A percentile compares a stretch with the other conserved stretches of the same genome.
phyloP scores from a whole-genome alignment of 2,888 invertebrate species.

The Agrilus biguttatus region DNA sequence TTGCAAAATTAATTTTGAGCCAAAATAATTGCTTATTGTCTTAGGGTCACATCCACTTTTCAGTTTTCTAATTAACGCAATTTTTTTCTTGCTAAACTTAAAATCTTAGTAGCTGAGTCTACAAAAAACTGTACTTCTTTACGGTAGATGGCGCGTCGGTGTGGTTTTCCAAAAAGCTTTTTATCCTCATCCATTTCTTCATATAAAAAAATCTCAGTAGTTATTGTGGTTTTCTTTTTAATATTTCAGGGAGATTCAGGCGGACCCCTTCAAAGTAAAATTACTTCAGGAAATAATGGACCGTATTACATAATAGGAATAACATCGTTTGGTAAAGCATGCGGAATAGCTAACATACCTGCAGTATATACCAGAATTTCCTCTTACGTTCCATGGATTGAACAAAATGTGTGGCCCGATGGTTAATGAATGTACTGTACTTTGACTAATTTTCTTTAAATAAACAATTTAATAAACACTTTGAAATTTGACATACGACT shows the following conservation, averaged over 20 bases:
- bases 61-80: too few species aligned
- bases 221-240: not conserved
- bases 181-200: too few species aligned
- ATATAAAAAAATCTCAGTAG: too few species aligned
- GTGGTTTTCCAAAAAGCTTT: not conserved
- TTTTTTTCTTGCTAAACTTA: too few species aligned
- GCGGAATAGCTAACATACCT: slow-evolving; percentile 23
- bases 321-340: slow-evolving; percentile 29
- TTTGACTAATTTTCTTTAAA: too few species aligned
- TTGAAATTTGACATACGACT: too few species aligned
- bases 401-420: slow-evolving; percentile 30
- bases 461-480: too few species aligned
- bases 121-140: too few species aligned
- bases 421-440: not conserved
- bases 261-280: slow-evolving; percentile 34
- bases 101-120: too few species aligned
- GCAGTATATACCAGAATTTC: slow-evolving; percentile 32
- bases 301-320: slow-evolving; percentile 29
- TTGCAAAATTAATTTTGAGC: too few species aligned
- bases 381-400: slow-evolving; percentile 32
- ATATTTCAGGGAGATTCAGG: slow-evolving; percentile 43
- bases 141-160: not conserved
- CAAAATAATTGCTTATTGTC: too few species aligned
- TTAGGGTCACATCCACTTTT: too few species aligned
- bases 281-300: slow-evolving; percentile 6